Base-by-base conservation (phyloP, 2,797 vertebrate genomes). In the Phrynocephalus forsythii region DNA sequence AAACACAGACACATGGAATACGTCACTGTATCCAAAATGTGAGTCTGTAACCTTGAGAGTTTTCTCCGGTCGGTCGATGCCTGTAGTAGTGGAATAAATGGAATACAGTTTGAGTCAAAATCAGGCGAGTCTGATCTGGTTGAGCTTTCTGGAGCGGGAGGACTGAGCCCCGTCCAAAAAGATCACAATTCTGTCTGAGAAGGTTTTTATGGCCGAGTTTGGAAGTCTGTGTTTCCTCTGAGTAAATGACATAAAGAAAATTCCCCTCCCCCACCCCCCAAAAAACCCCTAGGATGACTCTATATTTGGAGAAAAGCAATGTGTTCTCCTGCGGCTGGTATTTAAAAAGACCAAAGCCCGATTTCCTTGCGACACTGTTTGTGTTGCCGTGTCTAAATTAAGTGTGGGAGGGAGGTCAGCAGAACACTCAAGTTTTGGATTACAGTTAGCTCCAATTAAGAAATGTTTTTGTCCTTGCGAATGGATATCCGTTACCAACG, bases 401-500 rank as follows among this genome's bases (percentile, higher is more conserved):
- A 91, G 93, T 85, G 92, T 76, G 90, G 50, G 63, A 79, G 71
- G 82, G 60, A 76, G 77, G 38, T 87, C 84, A 89, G 91, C 91
- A 89, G 92, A 93, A 92, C 85, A 91, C 71, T 66, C 44, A 90
- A 84, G 88, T 85, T 91, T 88, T 93, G 87, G 91, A 85, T 96
- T 94, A 92, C 92, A 94, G 90, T 93, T 96, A 95, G 95, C 95
- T 94, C 93, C 94, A 93, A 93, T 92, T 93, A 86, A 76, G 89
- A 91, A 92, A 92, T 80, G 79, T 86, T 87, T 94, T 93, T 91
- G 87, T 93, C 93, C 92, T 96, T 94, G 95, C 93, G 94, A 95
- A 94, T 90, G 91, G 20, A 0, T 95, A 95, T 96, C 95, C 95
- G 93, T 96, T 95, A 94, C 96, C 81, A 75, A 93, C 93, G 93